Evolutionary conservation across 2,113 vertebrate genomes (phyloP).

Genomic region (Triplophysa siluroides): DNA sequence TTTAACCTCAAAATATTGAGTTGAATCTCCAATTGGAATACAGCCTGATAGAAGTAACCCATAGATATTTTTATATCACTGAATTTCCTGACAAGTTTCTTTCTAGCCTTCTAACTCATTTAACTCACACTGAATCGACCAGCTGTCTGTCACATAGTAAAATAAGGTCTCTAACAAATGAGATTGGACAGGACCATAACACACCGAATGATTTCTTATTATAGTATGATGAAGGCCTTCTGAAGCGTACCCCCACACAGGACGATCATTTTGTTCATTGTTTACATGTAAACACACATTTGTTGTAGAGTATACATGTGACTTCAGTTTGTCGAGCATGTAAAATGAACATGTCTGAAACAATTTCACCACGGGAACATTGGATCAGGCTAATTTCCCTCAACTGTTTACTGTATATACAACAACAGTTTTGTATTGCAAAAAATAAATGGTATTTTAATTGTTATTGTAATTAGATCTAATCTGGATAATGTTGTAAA

Average conservation of each 20-base stretch:
- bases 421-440: background rate
- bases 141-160: conserved; percentile 14
- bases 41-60: too few species aligned
- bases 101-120: background rate
- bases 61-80: too few species aligned
- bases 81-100: too few species aligned
- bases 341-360: too few species aligned
- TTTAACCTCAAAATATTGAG: too few species aligned
- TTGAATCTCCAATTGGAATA: too few species aligned
- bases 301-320: background rate
- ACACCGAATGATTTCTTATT: conserved; percentile 39
- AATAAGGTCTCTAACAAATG: conserved; percentile 30
- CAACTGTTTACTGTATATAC: background rate
- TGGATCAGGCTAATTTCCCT: background rate
- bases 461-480: background rate
- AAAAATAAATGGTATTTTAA: background rate
- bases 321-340: background rate
- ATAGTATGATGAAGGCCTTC: background rate
- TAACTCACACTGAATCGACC: conserved; percentile 1
- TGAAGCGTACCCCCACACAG: too few species aligned
- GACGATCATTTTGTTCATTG: too few species aligned
- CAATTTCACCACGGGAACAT: too few species aligned
- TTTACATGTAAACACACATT: too few species aligned
- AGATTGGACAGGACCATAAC: conserved; percentile 58
- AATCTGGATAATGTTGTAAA: too few species aligned